Percentiles rank a stretch among this genome's conserved stretches.
Evolutionary conservation across 2,888 invertebrate genomes (phyloP).

Genomic region (Caenorhabditis drosophilae): DNA sequence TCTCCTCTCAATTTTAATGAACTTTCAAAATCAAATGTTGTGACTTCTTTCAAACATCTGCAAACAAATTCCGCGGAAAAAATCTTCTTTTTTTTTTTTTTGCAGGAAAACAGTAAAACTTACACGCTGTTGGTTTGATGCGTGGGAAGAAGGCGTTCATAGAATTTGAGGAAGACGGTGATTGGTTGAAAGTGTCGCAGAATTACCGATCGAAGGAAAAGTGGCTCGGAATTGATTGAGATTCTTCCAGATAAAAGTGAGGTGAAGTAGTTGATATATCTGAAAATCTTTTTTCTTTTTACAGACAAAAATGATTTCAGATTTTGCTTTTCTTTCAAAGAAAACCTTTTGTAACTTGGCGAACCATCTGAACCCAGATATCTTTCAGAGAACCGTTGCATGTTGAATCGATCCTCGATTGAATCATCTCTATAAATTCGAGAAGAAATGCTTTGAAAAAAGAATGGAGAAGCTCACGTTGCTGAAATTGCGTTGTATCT

Average conservation of each 20-base stretch:
- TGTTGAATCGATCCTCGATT: conserved; percentile 88
- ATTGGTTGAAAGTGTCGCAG: conserved; percentile 65
- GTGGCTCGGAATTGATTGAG: conserved; percentile 84
- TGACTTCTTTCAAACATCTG: conserved; percentile 39
- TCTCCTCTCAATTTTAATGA: conserved; percentile 82
- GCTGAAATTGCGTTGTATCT: conserved; percentile 92
- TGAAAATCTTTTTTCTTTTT: conserved; percentile 69
- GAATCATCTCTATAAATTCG: conserved; percentile 72
- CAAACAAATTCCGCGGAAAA: too few species aligned
- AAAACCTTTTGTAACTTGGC: conserved; percentile 46
- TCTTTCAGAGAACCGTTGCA: conserved; percentile 87
- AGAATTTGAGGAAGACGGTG: conserved; percentile 76
- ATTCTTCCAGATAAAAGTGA: conserved; percentile 87
- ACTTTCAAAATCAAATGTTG: conserved; percentile 45
- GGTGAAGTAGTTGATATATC: conserved; percentile 90
- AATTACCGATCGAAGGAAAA: conserved; percentile 79
- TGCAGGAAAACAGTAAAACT: background rate
- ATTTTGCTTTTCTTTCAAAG: background rate
- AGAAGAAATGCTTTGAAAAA: background rate
- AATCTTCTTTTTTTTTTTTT: background rate
- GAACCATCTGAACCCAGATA: conserved; percentile 74
- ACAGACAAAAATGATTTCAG: conserved; percentile 4
- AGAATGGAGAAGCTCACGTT: conserved; percentile 59
- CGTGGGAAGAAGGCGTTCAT: conserved; percentile 87
- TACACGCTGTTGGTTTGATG: conserved; percentile 77